These are phyloP conservation scores for Artemia sinica DNA, from an alignment of 2,888 invertebrate species.

Conservation along the genomic window DNA sequence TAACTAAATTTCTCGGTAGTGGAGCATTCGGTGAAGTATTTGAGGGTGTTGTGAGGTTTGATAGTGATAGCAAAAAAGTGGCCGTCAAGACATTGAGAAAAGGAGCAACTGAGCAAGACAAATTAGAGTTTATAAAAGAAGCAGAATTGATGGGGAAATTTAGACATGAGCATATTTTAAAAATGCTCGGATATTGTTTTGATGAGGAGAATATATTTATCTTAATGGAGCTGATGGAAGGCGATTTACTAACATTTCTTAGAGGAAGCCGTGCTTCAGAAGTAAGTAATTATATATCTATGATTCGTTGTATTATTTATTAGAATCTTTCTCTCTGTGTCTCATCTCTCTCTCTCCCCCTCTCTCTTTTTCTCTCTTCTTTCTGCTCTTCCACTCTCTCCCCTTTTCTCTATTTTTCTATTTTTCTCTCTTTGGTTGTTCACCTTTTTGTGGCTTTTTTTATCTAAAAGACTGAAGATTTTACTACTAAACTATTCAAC, in stretches of 20 bases:
- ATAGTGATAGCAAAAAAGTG: constrained; percentile 48
- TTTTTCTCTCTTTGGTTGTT: no score
- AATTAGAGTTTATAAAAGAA: constrained; percentile 84
- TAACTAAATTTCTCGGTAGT: constrained; percentile 75
- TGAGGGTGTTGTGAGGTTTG: constrained; percentile 63
- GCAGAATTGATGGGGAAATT: constrained; percentile 94
- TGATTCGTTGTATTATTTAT: no score
- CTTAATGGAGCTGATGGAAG: constrained; percentile 94
- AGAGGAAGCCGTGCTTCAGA: constrained; percentile 57
- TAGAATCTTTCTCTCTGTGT: no score
- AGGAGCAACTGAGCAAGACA: constrained; percentile 73
- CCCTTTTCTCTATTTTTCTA: no score
- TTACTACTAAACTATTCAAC: no score
- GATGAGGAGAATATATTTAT: constrained; percentile 84
- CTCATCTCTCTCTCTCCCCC: no score
- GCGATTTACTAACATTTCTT: constrained; percentile 78
- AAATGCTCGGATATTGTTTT: constrained; percentile 79
- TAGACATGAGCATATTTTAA: constrained; percentile 83
- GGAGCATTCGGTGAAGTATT: constrained; percentile 96
- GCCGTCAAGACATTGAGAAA: constrained; percentile 87
- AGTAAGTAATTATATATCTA: constrained; percentile 34
- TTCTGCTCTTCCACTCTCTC: no score
- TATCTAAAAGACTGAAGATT: no score
- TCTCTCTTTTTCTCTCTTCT: no score
- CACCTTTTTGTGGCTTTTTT: no score